Percentiles rank a stretch among this genome's conserved stretches.
phyloP scores from a whole-genome alignment of 2,797 vertebrate genomes.

The Crotalus adamanteus region DNA sequence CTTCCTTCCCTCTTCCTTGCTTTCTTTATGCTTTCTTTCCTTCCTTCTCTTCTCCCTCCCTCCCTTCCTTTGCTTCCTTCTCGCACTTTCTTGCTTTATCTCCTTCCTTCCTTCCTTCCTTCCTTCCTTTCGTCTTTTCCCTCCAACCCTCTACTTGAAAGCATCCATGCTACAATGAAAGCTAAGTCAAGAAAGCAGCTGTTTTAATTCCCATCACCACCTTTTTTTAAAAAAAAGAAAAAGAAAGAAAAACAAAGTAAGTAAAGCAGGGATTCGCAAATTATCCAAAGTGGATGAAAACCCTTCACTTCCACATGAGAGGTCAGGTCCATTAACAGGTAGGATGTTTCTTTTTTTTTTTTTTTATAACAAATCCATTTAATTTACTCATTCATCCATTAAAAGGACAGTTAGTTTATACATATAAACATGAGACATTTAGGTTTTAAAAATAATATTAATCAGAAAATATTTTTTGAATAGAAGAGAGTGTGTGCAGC shows the following conservation, averaged over 20 bases:
- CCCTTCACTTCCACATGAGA: conserved; percentile 46
- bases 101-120: not conserved
- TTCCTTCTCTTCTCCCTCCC: too few species aligned
- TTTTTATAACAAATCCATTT: too few species aligned
- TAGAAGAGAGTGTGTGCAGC: too few species aligned
- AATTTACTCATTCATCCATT: too few species aligned
- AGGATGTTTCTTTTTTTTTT: not conserved
- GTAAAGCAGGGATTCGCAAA: conserved; percentile 21
- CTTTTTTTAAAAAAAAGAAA: conserved; percentile 48
- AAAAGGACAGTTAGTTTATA: too few species aligned
- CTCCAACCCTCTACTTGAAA: conserved; percentile 50
- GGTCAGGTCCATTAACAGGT: conserved; percentile 61
- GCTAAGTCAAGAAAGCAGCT: conserved; percentile 27
- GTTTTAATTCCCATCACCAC: conserved; percentile 13
- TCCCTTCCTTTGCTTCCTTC: not conserved
- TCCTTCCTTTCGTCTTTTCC: not conserved
- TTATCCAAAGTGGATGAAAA: conserved; percentile 1
- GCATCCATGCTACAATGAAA: not conserved
- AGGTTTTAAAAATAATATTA: too few species aligned
- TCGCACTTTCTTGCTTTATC: too few species aligned
- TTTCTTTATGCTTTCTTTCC: conserved; percentile 55
- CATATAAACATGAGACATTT: too few species aligned
- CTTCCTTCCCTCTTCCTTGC: not conserved
- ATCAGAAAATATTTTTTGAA: too few species aligned
- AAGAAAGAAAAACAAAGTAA: conserved; percentile 8